Evolutionary conservation across 2,888 invertebrate species (phyloP), one percentile per base, ranked within the genome.

Genomic region (Willowsia nigromaculata): DNA sequence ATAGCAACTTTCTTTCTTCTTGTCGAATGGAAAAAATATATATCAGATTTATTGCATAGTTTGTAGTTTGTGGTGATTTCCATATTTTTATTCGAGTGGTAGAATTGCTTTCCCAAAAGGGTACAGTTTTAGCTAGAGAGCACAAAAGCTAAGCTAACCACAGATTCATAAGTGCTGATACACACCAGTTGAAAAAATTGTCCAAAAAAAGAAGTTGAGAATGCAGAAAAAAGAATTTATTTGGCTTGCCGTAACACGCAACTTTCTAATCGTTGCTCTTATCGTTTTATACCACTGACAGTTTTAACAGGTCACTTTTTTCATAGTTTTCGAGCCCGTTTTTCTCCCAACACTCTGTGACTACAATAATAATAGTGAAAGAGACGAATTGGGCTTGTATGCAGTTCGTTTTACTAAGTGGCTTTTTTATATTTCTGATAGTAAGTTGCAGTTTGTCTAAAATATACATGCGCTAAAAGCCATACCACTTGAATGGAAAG

Each of bases 231-330:
- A 53, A 68, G n/a, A 76, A 84, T 84, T 78, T 76, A 76, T 88
- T 76, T 78, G 88, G 65, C 37, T 88, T 53, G 15, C n/a, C 71
- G 18, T 40, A 71, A 47, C 89, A 89, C 89, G 89, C 89, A 89
- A 89, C 85, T 84, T 89, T 89, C 89, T 85, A 89, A 89, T 89
- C 85, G 71, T 40, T 76, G 7, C 59, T 78, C 89, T 85, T 89
- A 89, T 89, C 85, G 84, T 68, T 81, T 84, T 62, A 50, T 59
- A 85, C n/a, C n/a, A n/a, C 89, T 84, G 83, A 88, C 88, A 83
- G 80, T 89, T 85, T 85, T 89, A 80, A 71, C 84, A 78, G 89
- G 85, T 80, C 80, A 89, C 80, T 78, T 84, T 53, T 59, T 78
- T 53, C 30, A 9, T 30, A 30, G 3, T 50, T 78, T 43, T 71